Evolutionary conservation across 2,888 invertebrate species (phyloP), one percentile per base, ranked within the genome.

Genomic region (Agonopterix subpropinquella): DNA sequence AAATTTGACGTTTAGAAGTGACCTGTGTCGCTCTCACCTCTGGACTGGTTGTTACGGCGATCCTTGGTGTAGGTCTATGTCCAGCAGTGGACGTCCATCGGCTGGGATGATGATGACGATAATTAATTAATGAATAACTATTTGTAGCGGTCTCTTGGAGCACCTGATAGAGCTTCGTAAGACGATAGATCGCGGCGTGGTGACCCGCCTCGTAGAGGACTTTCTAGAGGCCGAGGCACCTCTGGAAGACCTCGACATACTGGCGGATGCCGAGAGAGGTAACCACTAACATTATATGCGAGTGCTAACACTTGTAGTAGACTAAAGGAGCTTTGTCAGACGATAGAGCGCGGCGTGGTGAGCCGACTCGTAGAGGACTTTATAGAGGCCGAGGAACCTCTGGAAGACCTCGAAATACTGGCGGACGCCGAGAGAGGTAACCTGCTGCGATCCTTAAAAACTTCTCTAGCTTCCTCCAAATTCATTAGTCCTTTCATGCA

Each of bases 291-390:
- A 15, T 15, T 15, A 15, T 15, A 15, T 3, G 15, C 1, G 15
- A 15, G 15, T 15, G 3, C 3, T 15, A 15, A 15, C 15, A 15
- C 15, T 15, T 15, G 15, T 15, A 15, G 15, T 3, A 3, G 15
- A 15, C 15, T 15, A n/a, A n/a, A n/a, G 57, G 96, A 97, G 62
- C 85, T 99, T 10, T 96, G 96, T 73, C 94, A 95, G 63, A 92
- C 94, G 65, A 95, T 99, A 59, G 96, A 97, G 70, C 95, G 95
- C 57, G 96, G 97, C 0, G 92, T 98, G 4, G 97, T 98, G 0
- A 96, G 95, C 60, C 91, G 98, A 51, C 97, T 99, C 1, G 98
- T 99, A 1, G 98, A 98, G 73, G 98, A 98, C 82, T 98, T 99
- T 73, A 95, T 98, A 63, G 98, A 98, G 68, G 96, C 97, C 36